A percentile compares a stretch with the other conserved stretches of the same genome.
Evolutionary conservation across 2,113 vertebrate genomes (phyloP).

Genomic region (Albula glossodonta): DNA sequence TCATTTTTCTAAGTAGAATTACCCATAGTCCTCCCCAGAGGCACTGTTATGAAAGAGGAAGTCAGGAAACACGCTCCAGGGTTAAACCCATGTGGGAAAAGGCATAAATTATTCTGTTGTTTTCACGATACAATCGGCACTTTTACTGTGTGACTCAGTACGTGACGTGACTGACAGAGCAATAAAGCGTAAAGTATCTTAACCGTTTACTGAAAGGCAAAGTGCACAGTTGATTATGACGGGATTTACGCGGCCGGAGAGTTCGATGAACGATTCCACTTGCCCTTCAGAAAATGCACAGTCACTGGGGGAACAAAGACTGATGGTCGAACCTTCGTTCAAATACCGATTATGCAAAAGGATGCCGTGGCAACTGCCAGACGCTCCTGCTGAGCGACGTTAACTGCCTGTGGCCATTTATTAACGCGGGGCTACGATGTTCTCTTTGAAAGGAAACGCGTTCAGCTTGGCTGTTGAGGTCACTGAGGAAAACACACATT

Average conservation of each 20-base stretch:
- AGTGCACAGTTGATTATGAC: background rate
- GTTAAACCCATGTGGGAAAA: background rate
- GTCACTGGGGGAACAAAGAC: background rate
- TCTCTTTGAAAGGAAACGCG: background rate
- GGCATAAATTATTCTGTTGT: background rate
- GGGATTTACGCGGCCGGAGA: background rate
- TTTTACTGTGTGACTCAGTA: background rate
- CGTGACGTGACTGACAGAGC: background rate
- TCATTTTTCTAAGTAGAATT: background rate
- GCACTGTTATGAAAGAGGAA: background rate
- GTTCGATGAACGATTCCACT: background rate
- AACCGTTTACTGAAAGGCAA: constrained; percentile 1
- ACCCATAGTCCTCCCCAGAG: background rate
- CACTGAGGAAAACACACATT: background rate
- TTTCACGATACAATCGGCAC: background rate
- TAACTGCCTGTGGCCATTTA: background rate
- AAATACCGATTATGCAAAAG: background rate
- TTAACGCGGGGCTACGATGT: background rate
- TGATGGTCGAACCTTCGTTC: background rate
- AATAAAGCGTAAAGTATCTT: background rate
- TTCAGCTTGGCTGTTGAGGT: background rate
- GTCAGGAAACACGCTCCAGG: background rate
- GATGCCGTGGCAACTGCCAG: background rate
- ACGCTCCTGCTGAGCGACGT: background rate
- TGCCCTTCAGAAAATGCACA: background rate